Base-by-base conservation (phyloP, 2,797 vertebrate genomes). In the Halcyon smyrnensis region DNA sequence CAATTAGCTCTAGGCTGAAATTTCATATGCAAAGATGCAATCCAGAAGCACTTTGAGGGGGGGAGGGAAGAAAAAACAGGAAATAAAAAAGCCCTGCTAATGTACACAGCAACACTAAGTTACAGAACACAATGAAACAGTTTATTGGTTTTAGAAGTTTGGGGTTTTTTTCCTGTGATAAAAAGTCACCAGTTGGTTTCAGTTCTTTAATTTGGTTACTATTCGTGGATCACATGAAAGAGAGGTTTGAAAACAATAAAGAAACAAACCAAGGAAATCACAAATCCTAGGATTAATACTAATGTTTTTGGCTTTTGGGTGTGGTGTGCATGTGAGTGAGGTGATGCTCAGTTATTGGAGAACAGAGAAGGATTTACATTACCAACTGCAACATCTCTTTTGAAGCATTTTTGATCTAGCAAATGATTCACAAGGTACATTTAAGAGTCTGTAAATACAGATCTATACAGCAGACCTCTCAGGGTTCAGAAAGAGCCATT, bases 1-100 rank as follows among this genome's bases (percentile, higher is more conserved):
- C 68, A 88, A 63, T 41, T 62, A 94, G 87, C 89, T 95, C 43
- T 82, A 88, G 87, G 85, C 88, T 90, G 90, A 90, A 89, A 95
- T 95, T 74, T 93, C 32, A 48, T 73, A 75, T 94, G 84, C 57
- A 70, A 95, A 86, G 32, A 92, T 56, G 32, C 34, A 83, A 70
- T 77, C 50, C 64, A 80, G 57, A 86, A 93, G 39, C 12, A 77
- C 53, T 77, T 78, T 1, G 43, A 56, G 67, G 54, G 9, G 1
- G 15, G 62, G 34, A 51, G 15, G 20, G 14, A 3, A 5, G 9
- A 20, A 34, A 18, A 36, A 39, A 5, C 2, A n/a, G 18, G 41
- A 5, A 54, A 37, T 6, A 16, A 87, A 45, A 84, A 45, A 27
- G 0, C 1, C 27, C 7, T 6, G 2, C 6, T 64, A n/a, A n/a